Evolutionary conservation across 2,113 vertebrate genomes (phyloP).

Genomic region (Zeus faber): DNA sequence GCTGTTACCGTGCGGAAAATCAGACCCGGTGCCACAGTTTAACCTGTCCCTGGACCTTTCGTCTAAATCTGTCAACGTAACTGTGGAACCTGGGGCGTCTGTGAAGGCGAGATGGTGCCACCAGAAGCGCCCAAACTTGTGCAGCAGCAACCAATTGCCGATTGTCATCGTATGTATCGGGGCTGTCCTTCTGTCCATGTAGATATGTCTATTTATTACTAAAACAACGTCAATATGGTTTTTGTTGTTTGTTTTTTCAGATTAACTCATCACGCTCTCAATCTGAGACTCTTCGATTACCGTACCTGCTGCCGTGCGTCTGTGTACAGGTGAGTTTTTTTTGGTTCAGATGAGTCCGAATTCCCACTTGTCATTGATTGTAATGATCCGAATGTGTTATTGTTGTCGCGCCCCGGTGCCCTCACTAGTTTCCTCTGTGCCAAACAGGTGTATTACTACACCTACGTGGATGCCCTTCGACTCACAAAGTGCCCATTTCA

Average conservation of each 20-base stretch:
- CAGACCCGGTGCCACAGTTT: conserved; percentile 44
- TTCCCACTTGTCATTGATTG: not conserved
- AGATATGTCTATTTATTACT: not conserved
- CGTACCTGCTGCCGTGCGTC: conserved; percentile 65
- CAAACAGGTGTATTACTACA: conserved; percentile 63
- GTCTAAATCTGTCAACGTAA: conserved; percentile 45
- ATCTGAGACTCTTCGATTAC: conserved; percentile 56
- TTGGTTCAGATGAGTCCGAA: not conserved
- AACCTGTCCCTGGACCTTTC: conserved; percentile 33
- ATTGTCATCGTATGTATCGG: conserved; percentile 28
- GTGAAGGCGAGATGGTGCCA: conserved; percentile 48
- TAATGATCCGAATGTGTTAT: not conserved
- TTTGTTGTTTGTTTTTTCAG: conserved; percentile 22
- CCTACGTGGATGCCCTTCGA: conserved; percentile 63
- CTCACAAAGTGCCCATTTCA: conserved; percentile 75
- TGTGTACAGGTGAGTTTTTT: conserved; percentile 68
- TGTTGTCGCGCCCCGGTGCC: too few relatives aligned
- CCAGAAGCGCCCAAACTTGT: accelerated
- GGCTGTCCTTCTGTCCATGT: not conserved
- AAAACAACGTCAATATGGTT: not conserved
- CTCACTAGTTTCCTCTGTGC: not conserved
- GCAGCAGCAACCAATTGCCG: accelerated
- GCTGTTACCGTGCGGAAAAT: too few relatives aligned
- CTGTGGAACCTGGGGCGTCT: conserved; percentile 11
- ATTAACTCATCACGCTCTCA: conserved; percentile 36